These are phyloP conservation scores for Lagodon rhomboides DNA, from an alignment of 2,797 vertebrate species.

Conservation along the genomic window DNA sequence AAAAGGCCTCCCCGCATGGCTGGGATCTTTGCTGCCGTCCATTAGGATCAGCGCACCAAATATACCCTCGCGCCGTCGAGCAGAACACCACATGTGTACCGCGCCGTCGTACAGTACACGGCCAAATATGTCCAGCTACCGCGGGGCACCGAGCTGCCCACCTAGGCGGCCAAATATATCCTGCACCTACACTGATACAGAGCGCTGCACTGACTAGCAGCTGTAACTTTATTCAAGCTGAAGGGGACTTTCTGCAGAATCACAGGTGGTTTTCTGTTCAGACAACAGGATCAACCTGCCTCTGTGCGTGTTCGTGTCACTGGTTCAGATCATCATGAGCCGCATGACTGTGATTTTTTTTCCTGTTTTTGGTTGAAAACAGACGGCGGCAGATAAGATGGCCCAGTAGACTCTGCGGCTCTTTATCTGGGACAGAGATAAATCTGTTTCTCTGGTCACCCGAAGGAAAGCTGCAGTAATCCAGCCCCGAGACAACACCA, in stretches of 20 bases:
- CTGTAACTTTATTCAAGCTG: background rate
- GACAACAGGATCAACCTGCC: background rate
- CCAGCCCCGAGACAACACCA: slow-evolving; percentile 47
- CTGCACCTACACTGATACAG: slow-evolving; percentile 21
- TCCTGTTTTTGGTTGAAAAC: slow-evolving; percentile 9
- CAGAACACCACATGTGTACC: slow-evolving; percentile 20
- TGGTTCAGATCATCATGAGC: background rate
- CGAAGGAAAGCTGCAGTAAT: slow-evolving; percentile 62
- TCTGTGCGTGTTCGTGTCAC: slow-evolving; percentile 13
- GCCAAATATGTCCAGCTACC: slow-evolving; percentile 57
- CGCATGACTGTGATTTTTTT: slow-evolving; percentile 21
- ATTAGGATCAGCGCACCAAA: slow-evolving; percentile 58
- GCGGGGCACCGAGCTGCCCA: slow-evolving; percentile 47
- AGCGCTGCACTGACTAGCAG: background rate
- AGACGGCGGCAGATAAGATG: slow-evolving; percentile 16
- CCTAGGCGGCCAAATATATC: slow-evolving; percentile 53
- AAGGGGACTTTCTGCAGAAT: background rate
- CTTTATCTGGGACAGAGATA: slow-evolving; percentile 53
- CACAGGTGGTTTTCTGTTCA: slow-evolving; percentile 11
- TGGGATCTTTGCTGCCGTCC: slow-evolving; percentile 49
- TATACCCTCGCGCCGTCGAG: slow-evolving; percentile 41
- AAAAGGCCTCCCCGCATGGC: slow-evolving; percentile 29
- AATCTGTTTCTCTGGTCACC: slow-evolving; percentile 29
- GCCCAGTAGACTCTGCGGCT: background rate
- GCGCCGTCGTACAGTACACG: slow-evolving; percentile 14